Evolutionary conservation across 2,888 invertebrate species (phyloP).

Genomic region (Julus scandinavius): DNA sequence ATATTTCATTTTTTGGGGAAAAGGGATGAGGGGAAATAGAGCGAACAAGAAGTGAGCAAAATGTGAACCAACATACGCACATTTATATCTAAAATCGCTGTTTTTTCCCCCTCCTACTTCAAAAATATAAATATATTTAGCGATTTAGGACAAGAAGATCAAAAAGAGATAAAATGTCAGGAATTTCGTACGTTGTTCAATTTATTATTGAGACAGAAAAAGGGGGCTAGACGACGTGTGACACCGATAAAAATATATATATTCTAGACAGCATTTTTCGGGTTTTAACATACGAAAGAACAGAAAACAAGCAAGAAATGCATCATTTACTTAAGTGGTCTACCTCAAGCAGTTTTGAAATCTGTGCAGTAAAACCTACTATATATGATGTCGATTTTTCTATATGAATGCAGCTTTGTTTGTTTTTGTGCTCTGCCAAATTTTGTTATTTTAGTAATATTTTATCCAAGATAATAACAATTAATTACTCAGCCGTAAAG

Average conservation of each 20-base stretch:
- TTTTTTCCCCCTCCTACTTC: background rate
- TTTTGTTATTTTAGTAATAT: too few species aligned
- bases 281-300: background rate
- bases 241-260: background rate
- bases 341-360: background rate
- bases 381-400: too few species aligned
- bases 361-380: too few species aligned
- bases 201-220: background rate
- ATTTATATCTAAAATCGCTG: background rate
- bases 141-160: constrained; percentile 9
- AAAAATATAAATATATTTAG: constrained; percentile 31
- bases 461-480: too few species aligned
- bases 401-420: too few species aligned
- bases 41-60: constrained; percentile 15
- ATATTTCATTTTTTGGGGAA: background rate
- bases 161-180: constrained; percentile 36
- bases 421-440: too few species aligned
- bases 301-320: background rate
- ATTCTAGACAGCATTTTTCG: background rate
- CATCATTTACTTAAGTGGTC: background rate
- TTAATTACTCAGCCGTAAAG: too few species aligned
- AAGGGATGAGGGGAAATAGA: background rate
- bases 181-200: constrained; percentile 30
- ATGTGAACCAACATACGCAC: background rate
- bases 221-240: background rate